These are phyloP conservation scores for Apostichopus californicus DNA, from an alignment of 35 echinoderm and acorn worm genomes.

Conservation along the genomic window DNA sequence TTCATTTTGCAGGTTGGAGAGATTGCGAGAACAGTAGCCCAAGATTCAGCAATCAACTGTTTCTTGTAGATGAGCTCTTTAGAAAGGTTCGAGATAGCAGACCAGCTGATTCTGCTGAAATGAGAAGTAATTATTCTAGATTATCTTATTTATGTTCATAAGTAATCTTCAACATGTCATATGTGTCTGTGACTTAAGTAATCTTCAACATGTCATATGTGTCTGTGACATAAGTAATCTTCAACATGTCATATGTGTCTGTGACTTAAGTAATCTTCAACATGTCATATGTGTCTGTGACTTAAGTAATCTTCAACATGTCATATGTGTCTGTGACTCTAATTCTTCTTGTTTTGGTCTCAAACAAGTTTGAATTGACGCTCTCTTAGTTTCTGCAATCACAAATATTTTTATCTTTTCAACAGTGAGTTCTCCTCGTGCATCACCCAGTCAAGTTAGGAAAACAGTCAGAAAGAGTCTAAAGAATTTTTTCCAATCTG, in stretches of 20 bases:
- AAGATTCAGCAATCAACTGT: constrained; percentile 74
- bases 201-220: too few relatives aligned
- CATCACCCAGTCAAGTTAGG: constrained; percentile 94
- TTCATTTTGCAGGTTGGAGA: constrained; percentile 76
- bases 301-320: too few relatives aligned
- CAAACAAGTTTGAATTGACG: too few relatives aligned
- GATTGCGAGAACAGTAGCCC: constrained; percentile 86
- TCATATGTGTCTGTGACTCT: not conserved
- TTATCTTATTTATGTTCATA: not conserved
- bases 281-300: too few relatives aligned
- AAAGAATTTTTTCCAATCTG: constrained; percentile 99
- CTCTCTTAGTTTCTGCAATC: too few relatives aligned
- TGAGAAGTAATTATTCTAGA: constrained; percentile 82
- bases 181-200: not conserved
- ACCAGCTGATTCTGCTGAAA: constrained; percentile 80
- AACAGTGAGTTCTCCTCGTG: constrained; percentile 91
- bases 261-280: too few relatives aligned
- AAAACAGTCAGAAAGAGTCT: constrained; percentile 96
- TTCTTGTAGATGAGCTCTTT: constrained; percentile 89
- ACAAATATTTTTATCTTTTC: not conserved
- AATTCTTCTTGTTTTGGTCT: not conserved
- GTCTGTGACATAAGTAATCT: too few relatives aligned
- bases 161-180: too few relatives aligned
- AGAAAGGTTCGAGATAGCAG: constrained; percentile 78
- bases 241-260: too few relatives aligned